Conservation (phyloP, 2,888 invertebrate genomes). For the Cheiracanthium punctorium region DNA sequence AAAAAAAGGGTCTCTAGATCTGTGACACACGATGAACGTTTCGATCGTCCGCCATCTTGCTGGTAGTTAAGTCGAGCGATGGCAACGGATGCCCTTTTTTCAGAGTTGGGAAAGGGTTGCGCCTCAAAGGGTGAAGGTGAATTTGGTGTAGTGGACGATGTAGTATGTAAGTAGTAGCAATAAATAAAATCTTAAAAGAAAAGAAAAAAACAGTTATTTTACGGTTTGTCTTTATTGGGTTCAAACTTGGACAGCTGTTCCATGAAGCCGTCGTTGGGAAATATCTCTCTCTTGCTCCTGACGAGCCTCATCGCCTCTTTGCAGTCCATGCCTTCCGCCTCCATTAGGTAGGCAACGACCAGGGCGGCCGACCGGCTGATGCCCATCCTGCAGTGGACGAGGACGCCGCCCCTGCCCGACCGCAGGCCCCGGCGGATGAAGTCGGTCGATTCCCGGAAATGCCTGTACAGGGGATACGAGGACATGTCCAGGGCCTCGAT, state of each 20-base stretch:
- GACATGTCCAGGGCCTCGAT: conserved; percentile 47
- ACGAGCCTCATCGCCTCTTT: conserved; percentile 76
- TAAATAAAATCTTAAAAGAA: too few species aligned
- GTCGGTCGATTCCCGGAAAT: conserved; percentile 13
- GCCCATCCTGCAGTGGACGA: conserved; percentile 78
- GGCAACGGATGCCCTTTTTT: too few species aligned
- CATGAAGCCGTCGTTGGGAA: conserved; percentile 78
- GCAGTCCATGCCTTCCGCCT: conserved; percentile 76
- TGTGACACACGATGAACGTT: too few species aligned
- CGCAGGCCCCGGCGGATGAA: conserved; percentile 36
- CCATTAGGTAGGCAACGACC: conserved; percentile 77
- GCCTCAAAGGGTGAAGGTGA: too few species aligned
- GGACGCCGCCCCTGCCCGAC: conserved; percentile 74
- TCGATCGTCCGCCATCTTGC: too few species aligned
- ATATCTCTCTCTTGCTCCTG: conserved; percentile 76
- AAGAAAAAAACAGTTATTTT: too few species aligned
- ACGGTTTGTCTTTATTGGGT: too few species aligned
- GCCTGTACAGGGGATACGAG: conserved; percentile 28
- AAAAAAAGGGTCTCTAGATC: too few species aligned
- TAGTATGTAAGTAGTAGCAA: too few species aligned
- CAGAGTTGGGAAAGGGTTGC: too few species aligned
- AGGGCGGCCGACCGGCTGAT: conserved; percentile 78
- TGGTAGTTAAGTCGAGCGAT: too few species aligned
- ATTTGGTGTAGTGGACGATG: too few species aligned
- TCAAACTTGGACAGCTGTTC: conserved; percentile 74